Evolutionary conservation across 2,888 invertebrate species (phyloP), one percentile per base, ranked within the genome.

Genomic region (Orthosia cruda): DNA sequence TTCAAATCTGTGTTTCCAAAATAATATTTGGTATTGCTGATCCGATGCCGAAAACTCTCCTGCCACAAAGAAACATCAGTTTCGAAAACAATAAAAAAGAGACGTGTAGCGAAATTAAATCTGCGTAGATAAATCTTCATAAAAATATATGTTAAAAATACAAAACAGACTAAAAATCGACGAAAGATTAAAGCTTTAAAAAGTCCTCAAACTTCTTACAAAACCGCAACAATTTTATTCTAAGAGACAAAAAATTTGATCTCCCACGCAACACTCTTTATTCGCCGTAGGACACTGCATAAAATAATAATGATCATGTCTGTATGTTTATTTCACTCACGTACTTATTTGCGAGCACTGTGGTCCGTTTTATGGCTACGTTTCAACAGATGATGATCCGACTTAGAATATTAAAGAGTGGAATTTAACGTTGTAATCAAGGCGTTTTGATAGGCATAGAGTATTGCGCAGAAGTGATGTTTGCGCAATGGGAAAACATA

Each of bases 321-420:
- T 63, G 66, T 63, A 61, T 81, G 64, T 80, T 83, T 83, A 87
- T 87, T 84, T 79, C 68, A 78, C 75, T 75, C 88, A 85, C 88
- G 88, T 81, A 79, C 49, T 63, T 86, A 80, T 85, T 75, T 76
- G 72, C 72, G 78, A 81, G 69, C 71, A 83, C 84, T 89, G 89
- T 86, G 89, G 86, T 87, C 88, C 72, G 70, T 84, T 88, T 88
- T 87, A 88, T 87, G 20, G 71, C 73, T 66, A 59, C 77, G 79
- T 85, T 87, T 83, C 86, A 87, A 87, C 83, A 86, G 86, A 86
- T 86, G 81, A 87, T 87, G 80, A 61, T 68, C 55, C 54, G 58
- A 77, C 84, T 77, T 74, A 75, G 87, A 87, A 87, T 87, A 87
- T 87, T 87, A 87, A 87, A 77, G 80, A 87, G 86, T 55, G 74